Evolutionary conservation across 2,888 invertebrate species (phyloP), one percentile per base, ranked within the genome.

Genomic region (Drosophila flavopinicola): DNA sequence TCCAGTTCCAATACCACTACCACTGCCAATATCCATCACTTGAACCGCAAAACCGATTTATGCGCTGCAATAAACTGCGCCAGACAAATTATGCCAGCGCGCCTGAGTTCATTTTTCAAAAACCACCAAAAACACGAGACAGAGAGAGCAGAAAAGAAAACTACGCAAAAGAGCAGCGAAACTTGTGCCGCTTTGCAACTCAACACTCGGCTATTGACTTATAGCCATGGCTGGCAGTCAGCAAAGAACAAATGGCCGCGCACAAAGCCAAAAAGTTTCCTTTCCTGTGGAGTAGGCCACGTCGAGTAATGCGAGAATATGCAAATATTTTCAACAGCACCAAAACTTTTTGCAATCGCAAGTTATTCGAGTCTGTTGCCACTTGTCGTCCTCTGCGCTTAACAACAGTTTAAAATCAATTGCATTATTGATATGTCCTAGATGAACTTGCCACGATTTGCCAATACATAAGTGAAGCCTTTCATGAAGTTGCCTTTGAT

Each of bases 401-500:
- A 82, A 77, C 85, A 84, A 84, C 85, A 68, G 85, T 72, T 82
- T 68, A 67, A 77, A 85, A 73, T 74, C 83, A 85, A 85, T 84
- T 79, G 83, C 75, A 69, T 66, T 78, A 83, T 85, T 85, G 75
- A 83, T 74, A 75, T 70, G 64, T 54, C 67, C 38, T 47, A 54
- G 51, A 53, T 47, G 60, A 66, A 74, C 67, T 70, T 66, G 35
- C 37, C 41, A 17, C 25, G 51, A 45, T 59, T 52, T 41, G 35
- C 9, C 13, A n/a, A 41, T 30, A 24, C 49, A 25, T 47, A 49
- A 30, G 39, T 10, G 5, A 35, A 37, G 20, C 4, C 15, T 6
- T 7, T 23, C 25, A 15, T 10, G 5, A 32, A 41, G 24, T 44
- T 3, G 2, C 38, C 20, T 49, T 45, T 25, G 24, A 33, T 3